phyloP scores from a whole-genome alignment of 2,888 invertebrate genomes.

The Cerastis leucographa region DNA sequence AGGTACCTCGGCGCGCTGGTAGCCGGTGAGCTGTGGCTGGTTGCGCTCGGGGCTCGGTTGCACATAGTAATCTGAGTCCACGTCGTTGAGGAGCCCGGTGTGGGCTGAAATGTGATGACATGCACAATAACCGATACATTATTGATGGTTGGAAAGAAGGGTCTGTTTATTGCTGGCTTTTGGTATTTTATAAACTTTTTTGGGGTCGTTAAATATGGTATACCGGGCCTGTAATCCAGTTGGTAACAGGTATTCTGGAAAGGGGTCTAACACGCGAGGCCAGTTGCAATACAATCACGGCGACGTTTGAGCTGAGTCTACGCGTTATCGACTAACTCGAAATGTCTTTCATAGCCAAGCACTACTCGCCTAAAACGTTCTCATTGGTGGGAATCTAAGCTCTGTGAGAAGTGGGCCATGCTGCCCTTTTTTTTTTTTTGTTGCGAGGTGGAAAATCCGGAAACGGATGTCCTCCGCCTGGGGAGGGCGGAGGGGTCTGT shows the following conservation, averaged over 20 bases:
- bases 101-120: constrained; percentile 91
- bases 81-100: constrained; percentile 94
- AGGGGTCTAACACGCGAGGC: background rate
- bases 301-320: background rate
- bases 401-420: background rate
- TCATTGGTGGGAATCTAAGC: background rate
- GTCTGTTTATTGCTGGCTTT: constrained; percentile 52
- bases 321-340: background rate
- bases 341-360: background rate
- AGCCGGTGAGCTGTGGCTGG: constrained; percentile 70
- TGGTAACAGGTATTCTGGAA: background rate
- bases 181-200: constrained; percentile 20
- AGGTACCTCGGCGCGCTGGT: constrained; percentile 78
- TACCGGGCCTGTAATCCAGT: too few species aligned
- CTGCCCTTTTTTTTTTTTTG: too few species aligned
- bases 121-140: constrained; percentile 87
- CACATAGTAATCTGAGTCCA: constrained; percentile 94
- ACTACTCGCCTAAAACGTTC: background rate
- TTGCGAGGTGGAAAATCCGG: too few species aligned
- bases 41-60: constrained; percentile 83
- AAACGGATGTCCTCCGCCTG: too few species aligned
- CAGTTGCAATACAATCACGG: background rate
- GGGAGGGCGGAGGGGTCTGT: too few species aligned
- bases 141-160: constrained; percentile 69
- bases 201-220: background rate